These are phyloP conservation scores for Steinernema carpocapsae DNA, from an alignment of 2,888 invertebrate genomes.

Conservation along the genomic window DNA sequence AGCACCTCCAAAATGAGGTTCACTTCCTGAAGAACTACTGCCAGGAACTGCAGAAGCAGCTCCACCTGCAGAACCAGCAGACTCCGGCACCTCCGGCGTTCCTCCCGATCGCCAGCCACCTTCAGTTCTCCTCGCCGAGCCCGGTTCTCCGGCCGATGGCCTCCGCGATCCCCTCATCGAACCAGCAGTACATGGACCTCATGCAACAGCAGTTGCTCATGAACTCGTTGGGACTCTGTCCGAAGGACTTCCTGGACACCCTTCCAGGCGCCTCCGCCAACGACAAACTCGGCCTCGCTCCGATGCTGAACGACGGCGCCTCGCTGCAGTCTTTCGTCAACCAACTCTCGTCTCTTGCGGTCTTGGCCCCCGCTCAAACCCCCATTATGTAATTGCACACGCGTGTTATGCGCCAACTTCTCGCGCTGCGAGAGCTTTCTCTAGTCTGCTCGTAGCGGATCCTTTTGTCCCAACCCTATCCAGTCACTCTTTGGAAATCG, in stretches of 20 bases:
- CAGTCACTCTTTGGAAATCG: slow-evolving; percentile 19
- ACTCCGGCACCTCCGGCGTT: not conserved
- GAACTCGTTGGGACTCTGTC: not conserved
- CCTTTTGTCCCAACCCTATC: not conserved
- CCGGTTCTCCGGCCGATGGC: not conserved
- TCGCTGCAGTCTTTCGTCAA: slow-evolving; percentile 15
- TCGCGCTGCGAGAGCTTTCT: not conserved
- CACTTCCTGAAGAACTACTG: slow-evolving; percentile 9
- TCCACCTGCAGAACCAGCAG: not conserved
- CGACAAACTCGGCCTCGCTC: not conserved
- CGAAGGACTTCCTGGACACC: not conserved
- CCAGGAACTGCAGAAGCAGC: slow-evolving; percentile 7
- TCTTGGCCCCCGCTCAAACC: not conserved
- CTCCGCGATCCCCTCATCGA: not conserved
- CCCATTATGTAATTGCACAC: not conserved
- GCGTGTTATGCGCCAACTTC: no score
- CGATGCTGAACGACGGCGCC: not conserved
- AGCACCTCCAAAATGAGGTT: slow-evolving; percentile 24
- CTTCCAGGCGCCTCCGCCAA: not conserved
- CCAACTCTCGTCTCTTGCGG: slow-evolving; percentile 1
- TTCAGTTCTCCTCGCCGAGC: not conserved
- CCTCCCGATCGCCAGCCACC: not conserved
- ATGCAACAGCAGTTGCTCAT: slow-evolving; percentile 25
- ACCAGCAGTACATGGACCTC: not conserved
- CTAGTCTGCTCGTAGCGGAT: not conserved